These are phyloP conservation scores for Lutjanus erythropterus DNA, from an alignment of 2,113 vertebrate species.

Conservation along the genomic window DNA sequence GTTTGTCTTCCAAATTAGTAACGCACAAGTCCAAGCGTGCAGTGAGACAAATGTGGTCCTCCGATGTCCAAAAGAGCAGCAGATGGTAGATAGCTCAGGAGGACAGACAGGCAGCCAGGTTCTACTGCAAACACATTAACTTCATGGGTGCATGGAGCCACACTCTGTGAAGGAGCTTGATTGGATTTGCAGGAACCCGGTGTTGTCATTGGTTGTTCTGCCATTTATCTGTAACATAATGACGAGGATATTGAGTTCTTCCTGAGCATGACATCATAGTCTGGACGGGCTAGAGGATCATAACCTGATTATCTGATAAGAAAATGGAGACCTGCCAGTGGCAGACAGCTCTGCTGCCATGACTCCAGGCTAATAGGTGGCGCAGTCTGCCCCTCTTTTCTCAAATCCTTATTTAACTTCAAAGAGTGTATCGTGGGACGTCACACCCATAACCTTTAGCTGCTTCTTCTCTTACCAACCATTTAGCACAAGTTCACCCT, in stretches of 20 bases:
- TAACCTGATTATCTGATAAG: slow-evolving; percentile 58
- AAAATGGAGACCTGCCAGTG: slow-evolving; percentile 18
- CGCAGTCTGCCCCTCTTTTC: background rate
- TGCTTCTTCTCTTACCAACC: background rate
- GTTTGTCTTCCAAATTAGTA: slow-evolving; percentile 27
- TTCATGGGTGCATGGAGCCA: slow-evolving; percentile 32
- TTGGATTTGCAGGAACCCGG: slow-evolving; percentile 47
- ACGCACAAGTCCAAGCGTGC: slow-evolving; percentile 12
- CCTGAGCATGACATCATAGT: slow-evolving; percentile 60
- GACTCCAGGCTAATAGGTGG: slow-evolving; percentile 18
- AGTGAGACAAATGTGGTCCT: slow-evolving; percentile 32
- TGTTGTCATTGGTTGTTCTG: slow-evolving; percentile 32
- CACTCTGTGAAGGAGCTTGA: slow-evolving; percentile 32
- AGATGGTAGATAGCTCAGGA: slow-evolving; percentile 65
- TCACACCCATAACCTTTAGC: slow-evolving; percentile 10
- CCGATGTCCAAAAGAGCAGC: slow-evolving; percentile 44
- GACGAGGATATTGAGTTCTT: slow-evolving; percentile 34
- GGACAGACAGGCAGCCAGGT: slow-evolving; percentile 36
- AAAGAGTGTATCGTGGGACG: background rate
- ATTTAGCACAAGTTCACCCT: slow-evolving; percentile 15
- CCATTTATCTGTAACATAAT: slow-evolving; percentile 55
- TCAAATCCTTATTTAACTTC: slow-evolving; percentile 6
- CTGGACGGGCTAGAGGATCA: slow-evolving; percentile 19
- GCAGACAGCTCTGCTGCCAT: background rate
- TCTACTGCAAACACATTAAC: slow-evolving; percentile 50